These are phyloP conservation scores for Pimpla rufipes DNA, from an alignment of 2,888 invertebrate species.

Conservation along the genomic window DNA sequence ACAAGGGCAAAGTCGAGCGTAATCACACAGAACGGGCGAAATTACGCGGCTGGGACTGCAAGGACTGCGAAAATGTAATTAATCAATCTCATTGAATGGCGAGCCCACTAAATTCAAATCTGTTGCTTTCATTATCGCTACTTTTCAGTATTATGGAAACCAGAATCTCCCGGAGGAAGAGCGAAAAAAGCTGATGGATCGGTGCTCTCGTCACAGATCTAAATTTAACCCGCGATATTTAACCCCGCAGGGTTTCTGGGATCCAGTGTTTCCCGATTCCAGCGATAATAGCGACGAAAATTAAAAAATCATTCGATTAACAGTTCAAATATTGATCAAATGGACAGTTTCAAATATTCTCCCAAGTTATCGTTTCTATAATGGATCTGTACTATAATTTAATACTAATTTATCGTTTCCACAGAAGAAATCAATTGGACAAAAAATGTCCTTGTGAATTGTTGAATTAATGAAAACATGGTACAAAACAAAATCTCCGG, in stretches of 20 bases:
- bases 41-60: slow-evolving; percentile 84
- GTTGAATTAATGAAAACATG: too few species aligned
- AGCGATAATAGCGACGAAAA: slow-evolving; percentile 53
- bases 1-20: slow-evolving; percentile 79
- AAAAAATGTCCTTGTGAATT: too few species aligned
- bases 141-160: slow-evolving; percentile 81
- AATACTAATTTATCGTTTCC: too few species aligned
- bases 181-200: slow-evolving; percentile 83
- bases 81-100: background rate
- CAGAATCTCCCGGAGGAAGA: slow-evolving; percentile 82
- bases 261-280: slow-evolving; percentile 80
- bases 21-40: slow-evolving; percentile 82
- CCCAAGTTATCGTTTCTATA: too few species aligned
- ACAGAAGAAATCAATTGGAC: too few species aligned
- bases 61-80: slow-evolving; percentile 83
- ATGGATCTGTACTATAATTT: too few species aligned
- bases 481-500: too few species aligned
- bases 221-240: slow-evolving; percentile 81
- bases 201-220: slow-evolving; percentile 86
- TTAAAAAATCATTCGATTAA: background rate
- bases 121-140: background rate
- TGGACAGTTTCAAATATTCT: background rate
- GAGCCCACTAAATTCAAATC: slow-evolving; percentile 23
- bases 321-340: background rate
- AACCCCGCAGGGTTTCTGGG: slow-evolving; percentile 85